Evolutionary conservation across 1,140 invertebrate genomes (phyloP).

Genomic region (Schlechtendalia chinensis): DNA sequence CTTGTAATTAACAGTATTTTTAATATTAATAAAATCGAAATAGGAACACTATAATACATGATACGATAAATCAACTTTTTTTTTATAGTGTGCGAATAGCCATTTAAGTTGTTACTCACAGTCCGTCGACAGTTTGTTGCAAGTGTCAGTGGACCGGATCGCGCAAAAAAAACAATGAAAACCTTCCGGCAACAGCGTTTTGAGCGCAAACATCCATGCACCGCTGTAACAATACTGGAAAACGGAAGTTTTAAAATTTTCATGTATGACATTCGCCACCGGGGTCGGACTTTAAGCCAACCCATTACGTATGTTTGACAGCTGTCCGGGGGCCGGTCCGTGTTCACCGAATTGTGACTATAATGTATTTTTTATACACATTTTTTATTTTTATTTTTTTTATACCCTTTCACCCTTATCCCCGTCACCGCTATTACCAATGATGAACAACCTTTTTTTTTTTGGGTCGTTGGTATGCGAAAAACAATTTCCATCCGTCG

Average conservation of each 20-base stretch:
- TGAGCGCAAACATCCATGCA: not conserved
- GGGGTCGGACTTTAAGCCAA: not conserved
- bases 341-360: slow-evolving; percentile 6
- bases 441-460: slow-evolving; percentile 16
- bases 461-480: slow-evolving; percentile 23
- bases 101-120: not conserved
- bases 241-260: slow-evolving; percentile 28
- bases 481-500: slow-evolving; percentile 39
- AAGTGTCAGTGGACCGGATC: not conserved
- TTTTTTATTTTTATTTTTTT: not conserved
- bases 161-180: slow-evolving; percentile 14
- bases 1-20: too few species aligned
- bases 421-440: too few species aligned
- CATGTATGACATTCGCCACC: slow-evolving; percentile 37
- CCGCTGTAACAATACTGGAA: not conserved
- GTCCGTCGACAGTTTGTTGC: not conserved
- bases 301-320: slow-evolving; percentile 27
- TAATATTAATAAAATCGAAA: not conserved
- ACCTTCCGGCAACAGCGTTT: not conserved
- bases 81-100: not conserved
- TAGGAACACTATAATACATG: not conserved
- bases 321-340: slow-evolving; percentile 18
- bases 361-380: not conserved
- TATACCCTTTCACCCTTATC: too few species aligned
- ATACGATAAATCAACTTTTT: not conserved